phyloP scores from a whole-genome alignment of 2,113 vertebrate genomes.

The Corythornis madagascariensis region DNA sequence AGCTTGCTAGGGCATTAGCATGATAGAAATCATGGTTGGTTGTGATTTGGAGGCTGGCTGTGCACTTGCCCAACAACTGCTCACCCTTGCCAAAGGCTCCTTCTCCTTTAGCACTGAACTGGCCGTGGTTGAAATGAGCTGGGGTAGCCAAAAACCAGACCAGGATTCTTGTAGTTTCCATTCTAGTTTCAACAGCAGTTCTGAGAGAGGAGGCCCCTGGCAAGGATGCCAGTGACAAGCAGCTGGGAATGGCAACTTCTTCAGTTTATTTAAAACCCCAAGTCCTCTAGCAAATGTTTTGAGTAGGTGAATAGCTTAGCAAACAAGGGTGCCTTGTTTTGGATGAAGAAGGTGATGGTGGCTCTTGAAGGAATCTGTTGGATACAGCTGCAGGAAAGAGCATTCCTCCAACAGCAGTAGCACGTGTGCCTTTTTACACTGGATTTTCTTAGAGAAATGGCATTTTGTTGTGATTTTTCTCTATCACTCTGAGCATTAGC shows the following conservation, averaged over 20 bases:
- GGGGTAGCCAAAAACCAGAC: background rate
- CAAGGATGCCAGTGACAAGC: background rate
- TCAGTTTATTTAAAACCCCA: background rate
- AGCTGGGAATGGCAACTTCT: background rate
- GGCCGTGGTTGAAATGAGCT: background rate
- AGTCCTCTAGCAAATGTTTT: background rate
- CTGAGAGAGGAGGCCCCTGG: background rate
- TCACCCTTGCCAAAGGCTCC: background rate
- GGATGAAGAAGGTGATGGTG: background rate
- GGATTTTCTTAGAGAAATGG: background rate
- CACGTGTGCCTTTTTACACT: background rate
- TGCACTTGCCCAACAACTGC: background rate
- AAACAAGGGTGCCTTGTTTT: background rate
- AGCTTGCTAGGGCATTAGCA: slow-evolving; percentile 33
- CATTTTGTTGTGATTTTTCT: background rate
- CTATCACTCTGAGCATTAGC: background rate
- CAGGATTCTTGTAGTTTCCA: background rate
- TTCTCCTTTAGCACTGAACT: background rate
- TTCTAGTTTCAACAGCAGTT: background rate
- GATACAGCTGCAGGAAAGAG: background rate
- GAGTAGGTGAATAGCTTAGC: background rate
- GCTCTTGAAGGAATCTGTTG: background rate
- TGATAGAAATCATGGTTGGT: slow-evolving; percentile 22
- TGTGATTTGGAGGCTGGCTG: background rate
- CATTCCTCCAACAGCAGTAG: background rate